Evolutionary conservation across 2,113 vertebrate species (phyloP).

Genomic region (Rhinogobius similis): DNA sequence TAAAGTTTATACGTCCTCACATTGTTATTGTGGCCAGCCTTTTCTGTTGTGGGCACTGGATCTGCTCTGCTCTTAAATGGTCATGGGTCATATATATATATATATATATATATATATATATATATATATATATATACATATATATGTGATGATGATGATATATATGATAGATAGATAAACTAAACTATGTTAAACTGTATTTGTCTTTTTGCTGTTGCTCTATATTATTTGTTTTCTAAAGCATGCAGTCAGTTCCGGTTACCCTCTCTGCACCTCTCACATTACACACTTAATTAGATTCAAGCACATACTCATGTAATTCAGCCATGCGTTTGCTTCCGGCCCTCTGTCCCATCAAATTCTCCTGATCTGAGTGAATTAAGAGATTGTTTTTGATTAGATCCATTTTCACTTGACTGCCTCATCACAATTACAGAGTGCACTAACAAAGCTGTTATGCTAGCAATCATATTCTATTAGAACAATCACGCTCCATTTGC

Average conservation of each 20-base stretch:
- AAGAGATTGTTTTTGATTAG: slow-evolving; percentile 69
- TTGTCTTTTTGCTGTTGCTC: background rate
- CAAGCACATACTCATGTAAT: slow-evolving; percentile 54
- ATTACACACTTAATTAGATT: slow-evolving; percentile 67
- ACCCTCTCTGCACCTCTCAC: slow-evolving; percentile 51
- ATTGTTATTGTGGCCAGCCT: too few species aligned
- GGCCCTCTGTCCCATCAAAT: slow-evolving; percentile 60
- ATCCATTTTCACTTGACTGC: slow-evolving; percentile 58
- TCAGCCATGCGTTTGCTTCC: slow-evolving; percentile 51
- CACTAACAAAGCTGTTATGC: slow-evolving; percentile 55
- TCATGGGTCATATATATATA: too few species aligned
- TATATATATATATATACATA: too few species aligned
- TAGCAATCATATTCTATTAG: slow-evolving; percentile 56
- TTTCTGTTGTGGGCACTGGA: too few species aligned
- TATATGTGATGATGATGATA: too few species aligned
- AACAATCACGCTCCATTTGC: slow-evolving; percentile 49
- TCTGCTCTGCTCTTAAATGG: too few species aligned
- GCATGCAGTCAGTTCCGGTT: slow-evolving; percentile 32
- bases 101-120: too few species aligned
- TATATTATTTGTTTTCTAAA: slow-evolving; percentile 30
- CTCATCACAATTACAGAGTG: slow-evolving; percentile 59
- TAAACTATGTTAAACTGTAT: background rate
- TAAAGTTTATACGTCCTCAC: too few species aligned
- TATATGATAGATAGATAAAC: too few species aligned
- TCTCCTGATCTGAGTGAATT: slow-evolving; percentile 61